A percentile compares a stretch with the other conserved stretches of the same genome.
Conservation (phyloP, 1,140 invertebrate species). For the Asobara japonica region DNA sequence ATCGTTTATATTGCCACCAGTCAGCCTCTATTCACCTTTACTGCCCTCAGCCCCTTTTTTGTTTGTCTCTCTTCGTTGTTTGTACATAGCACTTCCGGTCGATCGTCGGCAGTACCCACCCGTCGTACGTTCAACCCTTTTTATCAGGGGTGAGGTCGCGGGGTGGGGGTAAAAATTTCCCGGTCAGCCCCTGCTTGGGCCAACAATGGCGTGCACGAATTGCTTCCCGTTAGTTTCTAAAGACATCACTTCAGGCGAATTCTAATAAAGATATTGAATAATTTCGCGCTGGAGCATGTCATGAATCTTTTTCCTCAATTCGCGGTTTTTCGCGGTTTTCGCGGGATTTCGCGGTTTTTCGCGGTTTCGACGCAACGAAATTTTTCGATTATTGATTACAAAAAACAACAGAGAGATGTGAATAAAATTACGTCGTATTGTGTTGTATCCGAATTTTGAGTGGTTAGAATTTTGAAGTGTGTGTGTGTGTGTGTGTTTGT, state of each 20-base stretch:
- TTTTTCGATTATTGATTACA: too few species aligned
- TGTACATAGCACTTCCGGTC: conserved; percentile 26
- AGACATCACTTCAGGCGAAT: neutral
- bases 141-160: conserved; percentile 14
- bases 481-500: too few species aligned
- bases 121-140: conserved; percentile 37
- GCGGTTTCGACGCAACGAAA: too few species aligned
- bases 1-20: conserved; percentile 1
- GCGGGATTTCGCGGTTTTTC: too few species aligned
- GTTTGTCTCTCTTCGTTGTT: conserved; percentile 14
- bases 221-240: neutral
- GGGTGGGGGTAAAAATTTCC: neutral
- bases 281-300: too few species aligned
- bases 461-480: too few species aligned
- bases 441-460: too few species aligned
- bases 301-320: too few species aligned
- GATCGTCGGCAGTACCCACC: conserved; percentile 24
- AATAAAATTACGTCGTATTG: too few species aligned
- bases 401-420: too few species aligned
- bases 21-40: neutral
- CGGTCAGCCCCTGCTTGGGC: conserved; percentile 20
- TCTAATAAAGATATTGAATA: neutral
- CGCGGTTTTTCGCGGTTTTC: too few species aligned
- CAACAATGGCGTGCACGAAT: conserved; percentile 30
- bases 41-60: conserved; percentile 4